Percentiles rank a stretch among this genome's conserved stretches.
Evolutionary conservation across 2,888 invertebrate species (phyloP).

Genomic region (Caenorhabditis macrosperma): DNA sequence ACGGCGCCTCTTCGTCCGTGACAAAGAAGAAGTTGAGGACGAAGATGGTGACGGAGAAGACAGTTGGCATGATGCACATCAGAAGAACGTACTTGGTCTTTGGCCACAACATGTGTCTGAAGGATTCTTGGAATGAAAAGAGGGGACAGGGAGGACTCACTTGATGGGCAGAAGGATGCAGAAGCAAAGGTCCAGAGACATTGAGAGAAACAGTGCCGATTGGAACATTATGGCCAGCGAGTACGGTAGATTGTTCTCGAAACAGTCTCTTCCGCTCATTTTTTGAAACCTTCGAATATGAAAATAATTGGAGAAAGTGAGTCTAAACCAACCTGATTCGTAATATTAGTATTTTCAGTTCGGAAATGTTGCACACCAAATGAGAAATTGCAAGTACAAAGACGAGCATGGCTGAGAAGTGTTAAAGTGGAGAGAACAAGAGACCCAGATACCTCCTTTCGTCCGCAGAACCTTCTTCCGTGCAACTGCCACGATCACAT

Average conservation of each 20-base stretch:
- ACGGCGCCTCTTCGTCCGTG: conserved; percentile 34
- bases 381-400: conserved; percentile 39
- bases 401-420: conserved; percentile 34
- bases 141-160: conserved; percentile 2
- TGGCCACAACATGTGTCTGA: conserved; percentile 48
- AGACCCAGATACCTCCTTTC: conserved; percentile 50
- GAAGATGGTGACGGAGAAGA: conserved; percentile 17
- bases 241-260: conserved; percentile 34
- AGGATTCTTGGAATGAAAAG: neutral
- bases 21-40: conserved; percentile 32
- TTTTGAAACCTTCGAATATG: conserved; percentile 28
- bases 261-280: conserved; percentile 33
- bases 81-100: conserved; percentile 40
- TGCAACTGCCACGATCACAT: conserved; percentile 43
- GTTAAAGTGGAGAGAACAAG: neutral
- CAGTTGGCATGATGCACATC: conserved; percentile 43
- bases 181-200: conserved; percentile 42
- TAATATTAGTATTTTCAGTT: conserved; percentile 26
- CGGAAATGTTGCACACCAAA: conserved; percentile 34
- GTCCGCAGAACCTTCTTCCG: conserved; percentile 37
- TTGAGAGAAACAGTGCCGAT: conserved; percentile 35
- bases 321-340: conserved; percentile 24
- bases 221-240: conserved; percentile 40
- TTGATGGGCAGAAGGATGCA: conserved; percentile 43
- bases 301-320: neutral